A percentile compares a stretch with the other conserved stretches of the same genome.
Evolutionary conservation across 2,797 vertebrate genomes (phyloP).

Genomic region (Clarias fuscus): DNA sequence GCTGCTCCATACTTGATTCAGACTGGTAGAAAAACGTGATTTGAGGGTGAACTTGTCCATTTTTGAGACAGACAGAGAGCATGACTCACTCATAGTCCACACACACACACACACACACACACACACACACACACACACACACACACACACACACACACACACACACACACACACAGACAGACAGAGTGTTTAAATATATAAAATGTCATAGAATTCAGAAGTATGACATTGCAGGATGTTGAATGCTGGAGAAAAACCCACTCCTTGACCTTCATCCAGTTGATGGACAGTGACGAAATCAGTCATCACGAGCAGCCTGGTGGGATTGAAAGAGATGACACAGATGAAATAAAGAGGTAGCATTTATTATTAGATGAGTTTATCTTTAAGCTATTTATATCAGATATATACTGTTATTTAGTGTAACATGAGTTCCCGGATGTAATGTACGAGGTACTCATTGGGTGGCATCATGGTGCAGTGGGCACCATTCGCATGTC

Average conservation of each 20-base stretch:
- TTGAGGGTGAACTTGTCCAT: neutral
- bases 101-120: neutral
- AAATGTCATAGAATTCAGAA: conserved; percentile 6
- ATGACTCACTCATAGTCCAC: conserved; percentile 6
- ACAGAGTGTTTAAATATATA: neutral
- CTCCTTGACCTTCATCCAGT: neutral
- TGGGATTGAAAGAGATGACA: neutral
- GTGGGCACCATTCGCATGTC: neutral
- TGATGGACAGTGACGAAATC: neutral
- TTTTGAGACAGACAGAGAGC: neutral
- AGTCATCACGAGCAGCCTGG: neutral
- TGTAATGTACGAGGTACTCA: neutral
- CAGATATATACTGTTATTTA: neutral
- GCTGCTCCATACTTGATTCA: neutral
- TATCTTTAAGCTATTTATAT: neutral
- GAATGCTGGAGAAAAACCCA: neutral
- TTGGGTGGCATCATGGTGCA: neutral
- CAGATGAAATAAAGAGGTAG: neutral
- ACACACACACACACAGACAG: neutral
- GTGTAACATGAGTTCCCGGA: neutral
- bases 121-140: conserved; percentile 3
- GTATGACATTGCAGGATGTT: neutral
- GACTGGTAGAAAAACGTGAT: conserved; percentile 8
- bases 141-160: neutral
- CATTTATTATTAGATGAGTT: neutral